These are phyloP conservation scores for Philypnodon macrostomus DNA, from an alignment of 2,797 vertebrate genomes.

Conservation along the genomic window DNA sequence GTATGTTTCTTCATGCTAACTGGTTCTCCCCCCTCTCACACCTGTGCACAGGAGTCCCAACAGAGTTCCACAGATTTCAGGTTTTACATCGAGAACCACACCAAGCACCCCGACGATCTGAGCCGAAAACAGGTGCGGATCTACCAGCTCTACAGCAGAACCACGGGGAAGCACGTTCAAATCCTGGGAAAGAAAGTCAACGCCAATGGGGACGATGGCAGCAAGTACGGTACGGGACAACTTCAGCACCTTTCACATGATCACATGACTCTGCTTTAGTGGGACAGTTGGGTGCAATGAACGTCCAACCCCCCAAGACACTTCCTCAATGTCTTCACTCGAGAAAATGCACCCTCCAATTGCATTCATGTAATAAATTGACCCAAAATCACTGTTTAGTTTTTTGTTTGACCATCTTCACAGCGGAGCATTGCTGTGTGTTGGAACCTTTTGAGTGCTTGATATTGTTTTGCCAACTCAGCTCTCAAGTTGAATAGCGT, in stretches of 20 bases:
- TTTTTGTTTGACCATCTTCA: too few relatives aligned
- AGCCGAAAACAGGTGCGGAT: conserved; percentile 81
- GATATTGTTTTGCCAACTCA: too few relatives aligned
- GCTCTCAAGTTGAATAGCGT: too few relatives aligned
- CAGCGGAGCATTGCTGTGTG: too few relatives aligned
- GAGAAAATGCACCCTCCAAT: too few relatives aligned
- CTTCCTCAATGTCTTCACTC: too few relatives aligned
- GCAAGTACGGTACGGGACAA: conserved; percentile 82
- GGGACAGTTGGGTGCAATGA: too few relatives aligned
- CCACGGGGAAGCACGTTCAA: conserved; percentile 81
- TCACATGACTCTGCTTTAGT: conserved; percentile 18
- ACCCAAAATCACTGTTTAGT: too few relatives aligned
- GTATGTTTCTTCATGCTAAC: conserved; percentile 14
- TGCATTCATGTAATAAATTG: too few relatives aligned
- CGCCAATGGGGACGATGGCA: conserved; percentile 83
- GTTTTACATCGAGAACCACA: conserved; percentile 83
- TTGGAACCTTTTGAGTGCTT: too few relatives aligned
- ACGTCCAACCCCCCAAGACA: too few relatives aligned
- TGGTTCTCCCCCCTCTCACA: conserved; percentile 18
- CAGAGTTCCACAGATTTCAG: conserved; percentile 80
- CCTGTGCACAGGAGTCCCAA: conserved; percentile 73
- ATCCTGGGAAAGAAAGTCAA: conserved; percentile 80
- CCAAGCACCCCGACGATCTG: conserved; percentile 77
- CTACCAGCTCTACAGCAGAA: conserved; percentile 84
- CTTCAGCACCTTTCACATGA: conserved; percentile 66